A percentile compares a stretch with the other conserved stretches of the same genome.
Conservation (phyloP, 2,888 invertebrate species). For the Rutpela maculata region DNA sequence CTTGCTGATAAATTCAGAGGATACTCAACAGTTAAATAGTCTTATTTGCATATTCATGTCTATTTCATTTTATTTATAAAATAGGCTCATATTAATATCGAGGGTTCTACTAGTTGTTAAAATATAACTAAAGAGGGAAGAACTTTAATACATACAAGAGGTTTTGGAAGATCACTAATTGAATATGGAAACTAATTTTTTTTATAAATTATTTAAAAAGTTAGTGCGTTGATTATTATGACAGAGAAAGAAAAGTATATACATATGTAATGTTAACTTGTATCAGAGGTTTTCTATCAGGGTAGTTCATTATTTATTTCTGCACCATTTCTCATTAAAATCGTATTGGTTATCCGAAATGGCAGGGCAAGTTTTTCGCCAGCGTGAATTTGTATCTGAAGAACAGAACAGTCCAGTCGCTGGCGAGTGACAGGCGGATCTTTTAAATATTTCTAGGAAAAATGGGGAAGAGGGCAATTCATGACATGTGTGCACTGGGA, state of each 20-base stretch:
- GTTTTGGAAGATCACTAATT: neutral
- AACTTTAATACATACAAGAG: conserved; percentile 16
- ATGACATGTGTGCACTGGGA: too few relatives aligned
- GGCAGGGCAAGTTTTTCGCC: too few relatives aligned
- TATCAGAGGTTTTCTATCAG: neutral
- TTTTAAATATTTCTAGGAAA: too few relatives aligned
- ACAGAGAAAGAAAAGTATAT: neutral
- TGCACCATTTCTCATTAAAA: too few relatives aligned
- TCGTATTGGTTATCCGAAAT: too few relatives aligned
- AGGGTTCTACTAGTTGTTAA: neutral
- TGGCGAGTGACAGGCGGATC: too few relatives aligned
- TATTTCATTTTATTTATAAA: neutral
- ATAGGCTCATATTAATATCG: neutral
- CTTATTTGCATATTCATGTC: neutral
- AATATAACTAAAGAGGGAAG: conserved; percentile 30
- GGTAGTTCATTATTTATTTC: too few relatives aligned
- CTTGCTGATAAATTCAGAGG: too few relatives aligned
- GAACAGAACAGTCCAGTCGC: too few relatives aligned
- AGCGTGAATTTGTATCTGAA: too few relatives aligned
- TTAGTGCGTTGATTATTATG: neutral
- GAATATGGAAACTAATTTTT: neutral
- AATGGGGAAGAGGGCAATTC: too few relatives aligned
- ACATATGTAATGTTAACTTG: neutral
- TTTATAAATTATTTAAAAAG: conserved; percentile 5
- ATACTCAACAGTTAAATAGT: neutral